Evolutionary conservation across 2,888 invertebrate genomes (phyloP).

Genomic region (Nematopogon swammerdamellus): DNA sequence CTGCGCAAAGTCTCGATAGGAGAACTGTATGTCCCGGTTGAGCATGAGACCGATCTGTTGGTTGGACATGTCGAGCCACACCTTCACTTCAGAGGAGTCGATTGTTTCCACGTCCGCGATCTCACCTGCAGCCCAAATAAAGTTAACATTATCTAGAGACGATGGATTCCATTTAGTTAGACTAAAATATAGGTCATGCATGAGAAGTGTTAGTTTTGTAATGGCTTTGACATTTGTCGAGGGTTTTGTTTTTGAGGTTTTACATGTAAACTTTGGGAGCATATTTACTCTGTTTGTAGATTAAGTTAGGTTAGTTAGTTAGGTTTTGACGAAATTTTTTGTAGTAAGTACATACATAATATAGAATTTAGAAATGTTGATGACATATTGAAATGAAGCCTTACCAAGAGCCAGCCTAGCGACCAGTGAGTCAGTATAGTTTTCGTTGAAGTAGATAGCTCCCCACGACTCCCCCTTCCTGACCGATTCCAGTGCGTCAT

Average conservation of each 20-base stretch:
- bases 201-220: no score
- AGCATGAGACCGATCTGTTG: conserved; percentile 92
- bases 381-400: no score
- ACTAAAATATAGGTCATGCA: no score
- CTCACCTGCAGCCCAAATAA: conserved; percentile 43
- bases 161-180: no score
- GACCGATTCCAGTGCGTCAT: conserved; percentile 70
- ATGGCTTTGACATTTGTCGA: no score
- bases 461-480: conserved; percentile 82
- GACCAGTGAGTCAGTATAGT: conserved; percentile 83
- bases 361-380: no score
- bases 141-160: no score
- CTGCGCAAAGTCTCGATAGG: conserved; percentile 82
- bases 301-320: not conserved
- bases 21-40: conserved; percentile 79
- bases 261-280: not conserved
- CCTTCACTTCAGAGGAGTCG: conserved; percentile 81
- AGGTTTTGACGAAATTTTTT: no score
- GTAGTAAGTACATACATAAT: no score
- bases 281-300: not conserved
- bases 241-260: no score
- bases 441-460: conserved; percentile 81
- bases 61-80: conserved; percentile 93
- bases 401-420: conserved; percentile 74
- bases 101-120: conserved; percentile 85